These are phyloP conservation scores for Irena cyanogastra DNA, from an alignment of 2,113 vertebrate genomes.

Conservation along the genomic window DNA sequence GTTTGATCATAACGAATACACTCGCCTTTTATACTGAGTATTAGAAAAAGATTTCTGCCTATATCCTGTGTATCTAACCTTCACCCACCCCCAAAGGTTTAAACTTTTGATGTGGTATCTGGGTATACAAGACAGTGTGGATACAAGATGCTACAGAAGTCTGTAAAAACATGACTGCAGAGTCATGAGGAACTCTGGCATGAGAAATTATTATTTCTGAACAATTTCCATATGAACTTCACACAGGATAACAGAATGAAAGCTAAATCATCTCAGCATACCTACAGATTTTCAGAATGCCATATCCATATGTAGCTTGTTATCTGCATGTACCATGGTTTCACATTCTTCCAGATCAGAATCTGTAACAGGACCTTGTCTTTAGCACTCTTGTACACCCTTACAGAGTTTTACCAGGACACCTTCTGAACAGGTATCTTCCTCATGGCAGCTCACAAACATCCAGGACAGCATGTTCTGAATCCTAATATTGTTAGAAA, in stretches of 20 bases:
- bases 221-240: conserved; percentile 2
- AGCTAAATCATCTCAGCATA: neutral
- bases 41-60: neutral
- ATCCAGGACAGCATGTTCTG: neutral
- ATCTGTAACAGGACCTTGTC: neutral
- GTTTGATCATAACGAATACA: neutral
- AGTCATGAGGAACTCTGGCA: neutral
- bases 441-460: neutral
- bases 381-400: neutral
- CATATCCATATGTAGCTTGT: neutral
- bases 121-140: neutral
- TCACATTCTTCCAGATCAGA: neutral
- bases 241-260: neutral
- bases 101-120: neutral
- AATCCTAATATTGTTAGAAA: neutral
- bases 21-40: neutral
- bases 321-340: neutral
- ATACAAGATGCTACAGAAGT: neutral
- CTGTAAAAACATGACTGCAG: neutral
- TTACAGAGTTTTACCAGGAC: neutral
- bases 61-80: neutral
- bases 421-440: neutral
- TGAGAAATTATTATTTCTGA: neutral
- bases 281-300: neutral
- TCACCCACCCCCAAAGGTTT: neutral